phyloP scores from a whole-genome alignment of 37 sponge, comb jelly and placozoan genomes.

The Geodia barretti region DNA sequence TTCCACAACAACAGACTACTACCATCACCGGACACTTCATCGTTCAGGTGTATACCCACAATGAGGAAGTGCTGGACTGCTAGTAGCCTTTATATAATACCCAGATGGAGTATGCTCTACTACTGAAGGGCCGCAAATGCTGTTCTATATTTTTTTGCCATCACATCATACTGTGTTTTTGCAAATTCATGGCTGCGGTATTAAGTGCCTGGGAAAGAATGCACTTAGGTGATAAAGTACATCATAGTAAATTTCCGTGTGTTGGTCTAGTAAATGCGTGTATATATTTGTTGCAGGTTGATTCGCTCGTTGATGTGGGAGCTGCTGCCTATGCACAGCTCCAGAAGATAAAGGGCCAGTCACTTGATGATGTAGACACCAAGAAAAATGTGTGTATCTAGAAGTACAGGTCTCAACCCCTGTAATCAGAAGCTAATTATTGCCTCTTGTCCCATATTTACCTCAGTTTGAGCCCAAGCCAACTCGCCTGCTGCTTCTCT shows the following conservation, averaged over 20 bases:
- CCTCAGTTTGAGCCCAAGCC: conserved; percentile 18
- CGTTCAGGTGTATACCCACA: conserved; percentile 49
- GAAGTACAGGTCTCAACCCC: too few species aligned
- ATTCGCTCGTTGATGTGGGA: conserved; percentile 68
- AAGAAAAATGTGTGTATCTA: background rate
- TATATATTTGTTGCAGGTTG: conserved; percentile 28
- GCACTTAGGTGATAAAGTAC: background rate
- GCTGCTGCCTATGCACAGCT: conserved; percentile 60
- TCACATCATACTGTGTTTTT: too few species aligned
- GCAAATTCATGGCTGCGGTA: background rate
- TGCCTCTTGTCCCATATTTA: background rate
- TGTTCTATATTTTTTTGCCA: too few species aligned
- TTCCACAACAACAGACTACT: conserved; percentile 8
- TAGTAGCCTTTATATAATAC: too few species aligned
- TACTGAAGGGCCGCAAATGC: too few species aligned
- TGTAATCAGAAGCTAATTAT: too few species aligned
- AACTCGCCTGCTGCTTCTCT: conserved; percentile 27
- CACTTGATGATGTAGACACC: conserved; percentile 19
- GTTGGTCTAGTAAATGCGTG: background rate
- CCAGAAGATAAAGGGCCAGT: conserved; percentile 56
- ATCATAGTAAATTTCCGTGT: conserved; percentile 6
- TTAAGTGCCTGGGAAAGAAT: background rate
- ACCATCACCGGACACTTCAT: conserved; percentile 12
- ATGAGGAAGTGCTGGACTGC: too few species aligned
- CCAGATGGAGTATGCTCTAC: too few species aligned